Evolutionary conservation across 37 sponge, comb jelly and placozoan genomes (phyloP), one percentile per base, ranked within the genome.

Genomic region (Chondrosia reniformis): DNA sequence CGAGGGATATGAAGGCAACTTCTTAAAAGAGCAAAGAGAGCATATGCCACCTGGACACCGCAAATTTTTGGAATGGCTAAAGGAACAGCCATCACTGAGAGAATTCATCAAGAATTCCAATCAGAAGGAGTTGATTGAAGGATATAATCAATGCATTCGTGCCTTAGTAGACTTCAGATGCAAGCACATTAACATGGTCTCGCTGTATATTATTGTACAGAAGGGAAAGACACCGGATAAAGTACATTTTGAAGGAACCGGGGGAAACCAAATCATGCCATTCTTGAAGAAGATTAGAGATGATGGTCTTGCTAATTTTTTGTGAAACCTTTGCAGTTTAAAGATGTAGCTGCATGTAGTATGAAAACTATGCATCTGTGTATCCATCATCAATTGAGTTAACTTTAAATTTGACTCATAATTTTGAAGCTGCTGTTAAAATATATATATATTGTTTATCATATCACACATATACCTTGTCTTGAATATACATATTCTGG

Each of bases 21-120:
- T 92, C 59, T 27, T 88, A 15, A 44, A 46, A 22, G 64, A 36
- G 9, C 85, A 84, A 76, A 27, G 79, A 57, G 56, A 45, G 8
- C 82, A 92, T 77, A 88, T 92, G 93, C 86, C 86, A 52, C 12
- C 5, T 1, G 39, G 75, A 40, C 93, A 92, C 49, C 64, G 89
- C 5, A n/a, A 79, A 25, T 88, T 88, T 55, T 72, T 92, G 2
- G 58, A 66, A 30, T 49, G 46, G 6, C 31, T 92, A 30, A 24
- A 39, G 19, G 17, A 45, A 15, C 80, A 49, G 66, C 83, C 86
- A 28, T 67, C 86, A 10, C 7, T 92, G 31, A 56, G 80, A 40
- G 83, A 88, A 0, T 88, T 83, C 45, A 63, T 82, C 31, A 63
- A 46, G 42, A 15, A 36, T 27, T 64, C 79, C 17, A 38, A 38